Evolutionary conservation across 2,797 vertebrate species (phyloP).

Genomic region (Coracias cyanogaster): DNA sequence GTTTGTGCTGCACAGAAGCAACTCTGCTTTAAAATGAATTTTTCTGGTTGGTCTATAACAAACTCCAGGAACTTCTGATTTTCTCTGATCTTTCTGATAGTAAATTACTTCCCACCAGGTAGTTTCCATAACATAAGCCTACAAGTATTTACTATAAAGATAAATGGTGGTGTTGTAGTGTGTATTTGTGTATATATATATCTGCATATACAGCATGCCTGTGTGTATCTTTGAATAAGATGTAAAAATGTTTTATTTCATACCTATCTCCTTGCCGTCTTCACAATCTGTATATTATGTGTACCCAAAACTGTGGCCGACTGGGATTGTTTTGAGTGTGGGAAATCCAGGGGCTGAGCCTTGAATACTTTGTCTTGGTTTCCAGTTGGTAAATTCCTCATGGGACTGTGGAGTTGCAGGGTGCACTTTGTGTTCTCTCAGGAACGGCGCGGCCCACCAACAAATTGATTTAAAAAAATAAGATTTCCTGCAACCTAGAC

Average conservation of each 20-base stretch:
- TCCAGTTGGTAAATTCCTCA: background rate
- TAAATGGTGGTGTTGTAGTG: background rate
- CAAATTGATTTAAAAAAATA: conserved; percentile 24
- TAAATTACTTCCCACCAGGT: background rate
- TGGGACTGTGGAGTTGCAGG: background rate
- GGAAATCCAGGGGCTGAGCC: background rate
- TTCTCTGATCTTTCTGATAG: background rate
- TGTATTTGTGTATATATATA: background rate
- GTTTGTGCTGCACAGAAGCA: background rate
- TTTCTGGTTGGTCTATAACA: background rate
- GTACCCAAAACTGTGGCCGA: background rate
- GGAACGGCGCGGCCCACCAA: background rate
- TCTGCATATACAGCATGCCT: background rate
- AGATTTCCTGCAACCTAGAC: conserved; percentile 47
- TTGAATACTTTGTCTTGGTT: background rate
- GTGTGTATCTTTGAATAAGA: background rate
- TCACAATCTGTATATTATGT: background rate
- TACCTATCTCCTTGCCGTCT: background rate
- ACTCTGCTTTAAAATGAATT: background rate
- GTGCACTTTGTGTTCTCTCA: background rate
- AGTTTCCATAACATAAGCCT: background rate
- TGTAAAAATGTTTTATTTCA: background rate
- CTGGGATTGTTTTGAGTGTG: background rate
- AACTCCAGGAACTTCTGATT: background rate
- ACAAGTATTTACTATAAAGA: background rate